Conservation (phyloP, 1,140 invertebrate genomes). For the Calephelis nemesis region DNA sequence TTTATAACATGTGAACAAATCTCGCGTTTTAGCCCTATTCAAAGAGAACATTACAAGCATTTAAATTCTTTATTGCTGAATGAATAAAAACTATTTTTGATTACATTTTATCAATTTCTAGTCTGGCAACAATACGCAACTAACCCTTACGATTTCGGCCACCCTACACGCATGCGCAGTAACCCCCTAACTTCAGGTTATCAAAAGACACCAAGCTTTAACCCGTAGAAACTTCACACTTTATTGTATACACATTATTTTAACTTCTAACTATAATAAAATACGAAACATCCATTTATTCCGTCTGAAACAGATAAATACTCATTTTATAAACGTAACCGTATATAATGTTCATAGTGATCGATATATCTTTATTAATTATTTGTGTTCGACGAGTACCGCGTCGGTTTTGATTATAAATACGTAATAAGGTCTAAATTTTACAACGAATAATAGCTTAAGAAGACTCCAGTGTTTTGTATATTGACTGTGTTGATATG, state of each 20-base stretch:
- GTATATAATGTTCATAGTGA: slow-evolving; percentile 28
- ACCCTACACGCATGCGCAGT: slow-evolving; percentile 66
- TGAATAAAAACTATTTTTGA: not conserved
- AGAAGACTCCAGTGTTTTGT: slow-evolving; percentile 14
- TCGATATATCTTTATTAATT: slow-evolving; percentile 66
- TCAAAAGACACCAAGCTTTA: slow-evolving; percentile 55
- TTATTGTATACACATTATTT: slow-evolving; percentile 72
- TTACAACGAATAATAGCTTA: slow-evolving; percentile 52
- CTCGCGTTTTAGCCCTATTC: too few relatives aligned
- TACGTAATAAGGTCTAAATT: slow-evolving; percentile 45
- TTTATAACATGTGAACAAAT: not conserved
- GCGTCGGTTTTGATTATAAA: slow-evolving; percentile 42
- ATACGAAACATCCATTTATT: slow-evolving; percentile 60
- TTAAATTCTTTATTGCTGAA: not conserved
- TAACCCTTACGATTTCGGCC: slow-evolving; percentile 41
- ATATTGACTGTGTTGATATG: slow-evolving; percentile 44
- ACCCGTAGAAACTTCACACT: slow-evolving; percentile 61
- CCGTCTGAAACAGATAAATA: slow-evolving; percentile 48
- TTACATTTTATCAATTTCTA: slow-evolving; percentile 46
- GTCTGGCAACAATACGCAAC: slow-evolving; percentile 60
- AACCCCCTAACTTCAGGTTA: slow-evolving; percentile 47
- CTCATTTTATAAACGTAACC: slow-evolving; percentile 9
- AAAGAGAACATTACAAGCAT: not conserved
- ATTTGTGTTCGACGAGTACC: slow-evolving; percentile 59
- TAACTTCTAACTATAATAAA: slow-evolving; percentile 56